A percentile compares a stretch with the other conserved stretches of the same genome.
Evolutionary conservation across 2,888 invertebrate genomes (phyloP).

Genomic region (Drosophila mercatorum): DNA sequence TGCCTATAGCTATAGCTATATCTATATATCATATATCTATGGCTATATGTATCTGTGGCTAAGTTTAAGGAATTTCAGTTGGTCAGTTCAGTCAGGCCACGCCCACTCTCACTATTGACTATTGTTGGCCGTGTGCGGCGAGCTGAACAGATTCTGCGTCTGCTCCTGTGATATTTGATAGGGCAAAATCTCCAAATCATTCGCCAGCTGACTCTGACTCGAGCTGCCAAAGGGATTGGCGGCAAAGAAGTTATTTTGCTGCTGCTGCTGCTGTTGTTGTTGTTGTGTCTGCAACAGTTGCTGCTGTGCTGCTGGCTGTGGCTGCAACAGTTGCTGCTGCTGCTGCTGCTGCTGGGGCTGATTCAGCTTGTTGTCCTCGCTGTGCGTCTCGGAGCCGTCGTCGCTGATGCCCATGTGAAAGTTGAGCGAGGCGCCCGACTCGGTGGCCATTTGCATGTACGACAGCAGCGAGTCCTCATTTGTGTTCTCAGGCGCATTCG

Average conservation of each 20-base stretch:
- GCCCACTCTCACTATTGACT: constrained; percentile 55
- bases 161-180: constrained; percentile 85
- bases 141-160: constrained; percentile 84
- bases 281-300: constrained; percentile 4
- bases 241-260: constrained; percentile 63
- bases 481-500: constrained; percentile 59
- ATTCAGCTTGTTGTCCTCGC: constrained; percentile 69
- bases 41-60: constrained; percentile 13
- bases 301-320: constrained; percentile 6
- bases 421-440: constrained; percentile 77
- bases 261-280: constrained; percentile 47
- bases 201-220: constrained; percentile 73
- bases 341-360: constrained; percentile 39
- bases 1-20: neutral
- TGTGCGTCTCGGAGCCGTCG: constrained; percentile 76
- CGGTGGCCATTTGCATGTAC: constrained; percentile 83
- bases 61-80: constrained; percentile 20
- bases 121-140: constrained; percentile 67
- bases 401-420: constrained; percentile 83
- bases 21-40: neutral
- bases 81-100: constrained; percentile 28
- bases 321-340: constrained; percentile 49
- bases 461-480: constrained; percentile 83
- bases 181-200: constrained; percentile 84
- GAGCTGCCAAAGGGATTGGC: constrained; percentile 66